Base-by-base conservation (phyloP, 2,113 vertebrate genomes). In the Dipodomys ordii region DNA sequence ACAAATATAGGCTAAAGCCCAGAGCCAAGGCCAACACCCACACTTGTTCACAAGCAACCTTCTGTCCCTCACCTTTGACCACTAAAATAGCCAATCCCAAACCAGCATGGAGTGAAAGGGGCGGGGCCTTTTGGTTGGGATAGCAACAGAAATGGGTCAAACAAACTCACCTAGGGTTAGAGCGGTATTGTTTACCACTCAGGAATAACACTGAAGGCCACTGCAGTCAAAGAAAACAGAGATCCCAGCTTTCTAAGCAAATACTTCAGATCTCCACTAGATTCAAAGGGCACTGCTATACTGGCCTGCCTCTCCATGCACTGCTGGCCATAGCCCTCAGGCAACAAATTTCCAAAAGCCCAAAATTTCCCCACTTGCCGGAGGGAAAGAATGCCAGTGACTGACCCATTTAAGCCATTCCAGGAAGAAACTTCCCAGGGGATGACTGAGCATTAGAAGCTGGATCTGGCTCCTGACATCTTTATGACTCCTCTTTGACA, bases 91-190 rank as follows among this genome's bases (percentile, higher is more conserved):
- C 82, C 92, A 91, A 93, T 68, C 57, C 35, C 72, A 92, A 69
- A 28, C 53, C 27, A 74, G 69, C 49, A 27, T 77, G 4, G n/a
- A 1, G 19, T 28, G n/a, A 74, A 57, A 81, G 6, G 46, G 64
- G 32, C 3, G 0, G 72, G 28, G 39, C 44, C 67, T 94, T 81
- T 20, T 13, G 8, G 57, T 92, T 74, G 64, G 6, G 30, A 84
- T 20, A 84, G 83, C 62, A 93, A 92, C 32, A 13, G 32, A 94
- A 91, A 78, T 39, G n/a, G 73, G 71, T 60, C 74, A 90, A 94
- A 53, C 46, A 84, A 88, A 91, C 30, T 73, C 39, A 82, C 64
- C 53, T 12, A 49, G 30, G 15, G 5, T 60, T 68, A 77, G 25
- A 65, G 39, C 7, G 0, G 27, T 10, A 25, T 53, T 92, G 68